Evolutionary conservation across 1,140 invertebrate species (phyloP).

Genomic region (Aphis gossypii): DNA sequence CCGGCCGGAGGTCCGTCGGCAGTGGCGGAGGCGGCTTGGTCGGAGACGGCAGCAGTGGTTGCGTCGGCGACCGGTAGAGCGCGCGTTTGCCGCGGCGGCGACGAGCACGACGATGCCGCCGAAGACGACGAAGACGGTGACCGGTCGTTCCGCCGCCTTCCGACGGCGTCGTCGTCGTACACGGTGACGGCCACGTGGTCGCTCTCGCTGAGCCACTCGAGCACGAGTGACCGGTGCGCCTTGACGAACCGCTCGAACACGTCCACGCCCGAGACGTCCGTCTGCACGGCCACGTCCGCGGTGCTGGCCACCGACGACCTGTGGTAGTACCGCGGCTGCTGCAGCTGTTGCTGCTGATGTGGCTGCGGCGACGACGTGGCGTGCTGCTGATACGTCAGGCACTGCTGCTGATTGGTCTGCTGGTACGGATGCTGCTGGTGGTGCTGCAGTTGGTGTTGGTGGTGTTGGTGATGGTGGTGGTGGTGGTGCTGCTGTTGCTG

Average conservation of each 20-base stretch:
- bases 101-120: neutral
- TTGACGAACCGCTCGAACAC: conserved; percentile 48
- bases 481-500: neutral
- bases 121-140: neutral
- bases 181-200: conserved; percentile 26
- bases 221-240: conserved; percentile 28
- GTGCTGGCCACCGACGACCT: neutral
- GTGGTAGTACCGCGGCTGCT: neutral
- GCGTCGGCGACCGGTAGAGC: neutral
- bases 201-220: conserved; percentile 42
- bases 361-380: neutral
- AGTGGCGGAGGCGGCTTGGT: neutral
- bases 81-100: neutral
- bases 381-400: neutral
- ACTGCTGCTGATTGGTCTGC: neutral
- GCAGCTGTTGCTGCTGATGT: neutral
- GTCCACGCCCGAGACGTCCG: conserved; percentile 25
- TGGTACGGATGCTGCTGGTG: neutral
- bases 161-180: conserved; percentile 13
- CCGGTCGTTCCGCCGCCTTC: neutral
- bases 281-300: conserved; percentile 41
- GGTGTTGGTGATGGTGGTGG: neutral
- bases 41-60: no score
- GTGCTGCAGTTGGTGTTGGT: neutral
- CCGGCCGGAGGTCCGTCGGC: neutral